Percentiles rank a stretch among this genome's conserved stretches.
Conservation (phyloP, 2,888 invertebrate species). For the Unio delphinus region DNA sequence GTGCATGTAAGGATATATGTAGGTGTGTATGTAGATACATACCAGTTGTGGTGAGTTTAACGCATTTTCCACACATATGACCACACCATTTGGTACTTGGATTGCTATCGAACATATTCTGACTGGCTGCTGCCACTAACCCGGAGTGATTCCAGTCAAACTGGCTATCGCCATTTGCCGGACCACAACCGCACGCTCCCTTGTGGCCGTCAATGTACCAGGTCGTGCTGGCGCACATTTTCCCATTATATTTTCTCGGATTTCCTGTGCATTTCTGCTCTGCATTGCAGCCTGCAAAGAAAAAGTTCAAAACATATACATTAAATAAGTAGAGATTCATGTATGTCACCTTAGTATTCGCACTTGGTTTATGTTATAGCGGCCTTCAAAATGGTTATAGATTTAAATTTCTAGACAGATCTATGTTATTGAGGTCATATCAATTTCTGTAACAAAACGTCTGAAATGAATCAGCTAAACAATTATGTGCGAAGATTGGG, state of each 20-base stretch:
- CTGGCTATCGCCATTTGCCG: constrained; percentile 21
- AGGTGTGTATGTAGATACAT: neutral
- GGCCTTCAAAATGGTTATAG: no score
- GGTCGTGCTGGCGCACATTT: constrained; percentile 58
- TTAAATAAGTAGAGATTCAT: no score
- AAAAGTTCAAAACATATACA: no score
- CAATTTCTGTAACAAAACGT: no score
- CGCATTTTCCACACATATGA: constrained; percentile 47
- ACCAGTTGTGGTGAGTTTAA: constrained; percentile 58
- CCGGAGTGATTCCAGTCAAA: constrained; percentile 46
- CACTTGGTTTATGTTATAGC: no score
- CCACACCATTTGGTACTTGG: constrained; percentile 47
- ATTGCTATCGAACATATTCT: constrained; percentile 39
- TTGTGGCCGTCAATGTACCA: constrained; percentile 52
- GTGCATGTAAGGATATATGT: no score
- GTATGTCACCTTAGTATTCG: no score
- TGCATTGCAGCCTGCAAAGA: constrained; percentile 4
- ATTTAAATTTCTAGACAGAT: no score
- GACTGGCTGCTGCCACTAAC: constrained; percentile 47
- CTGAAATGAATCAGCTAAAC: no score
- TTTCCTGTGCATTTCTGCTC: constrained; percentile 25
- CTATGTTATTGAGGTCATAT: no score
- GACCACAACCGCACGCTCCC: constrained; percentile 54
- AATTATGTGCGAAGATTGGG: no score
- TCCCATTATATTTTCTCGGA: constrained; percentile 44